Evolutionary conservation across 2,888 invertebrate species (phyloP).

Genomic region (Brenthis daphne): DNA sequence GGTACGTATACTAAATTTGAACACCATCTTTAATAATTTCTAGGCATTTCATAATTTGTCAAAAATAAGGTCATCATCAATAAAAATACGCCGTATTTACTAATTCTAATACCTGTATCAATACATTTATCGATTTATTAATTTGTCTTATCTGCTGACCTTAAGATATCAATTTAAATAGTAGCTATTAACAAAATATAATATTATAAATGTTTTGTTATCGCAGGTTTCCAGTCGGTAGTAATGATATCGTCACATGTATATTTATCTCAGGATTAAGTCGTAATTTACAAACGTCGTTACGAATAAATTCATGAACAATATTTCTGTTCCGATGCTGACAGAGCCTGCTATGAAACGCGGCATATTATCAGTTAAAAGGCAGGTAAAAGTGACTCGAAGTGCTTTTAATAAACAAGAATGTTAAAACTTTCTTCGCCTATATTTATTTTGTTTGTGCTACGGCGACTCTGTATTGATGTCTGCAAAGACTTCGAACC

Average conservation of each 20-base stretch:
- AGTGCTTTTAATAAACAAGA: slow-evolving; percentile 20
- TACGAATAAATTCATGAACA: not conserved
- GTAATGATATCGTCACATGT: not conserved
- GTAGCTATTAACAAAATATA: not conserved
- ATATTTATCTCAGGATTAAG: slow-evolving; percentile 11
- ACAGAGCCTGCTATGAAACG: not conserved
- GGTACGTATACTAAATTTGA: too few species aligned
- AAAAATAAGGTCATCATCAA: not conserved
- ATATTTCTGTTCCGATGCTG: not conserved
- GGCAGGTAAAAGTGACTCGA: slow-evolving; percentile 13
- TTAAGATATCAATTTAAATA: slow-evolving; percentile 21
- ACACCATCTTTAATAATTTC: not conserved
- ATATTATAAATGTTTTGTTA: not conserved
- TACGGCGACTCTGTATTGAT: not conserved
- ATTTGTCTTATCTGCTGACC: slow-evolving; percentile 28
- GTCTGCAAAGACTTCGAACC: not conserved
- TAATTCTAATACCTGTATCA: not conserved
- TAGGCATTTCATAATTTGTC: not conserved
- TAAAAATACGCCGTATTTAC: not conserved
- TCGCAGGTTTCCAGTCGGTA: slow-evolving; percentile 3
- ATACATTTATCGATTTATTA: slow-evolving; percentile 21
- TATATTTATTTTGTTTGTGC: slow-evolving; percentile 21
- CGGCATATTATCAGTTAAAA: slow-evolving; percentile 4
- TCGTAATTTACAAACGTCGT: not conserved
- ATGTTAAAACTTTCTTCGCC: slow-evolving; percentile 24